Percentiles rank a stretch among this genome's conserved stretches.
Evolutionary conservation across 2,113 vertebrate genomes (phyloP).

Genomic region (Oncorhynchus mykiss): DNA sequence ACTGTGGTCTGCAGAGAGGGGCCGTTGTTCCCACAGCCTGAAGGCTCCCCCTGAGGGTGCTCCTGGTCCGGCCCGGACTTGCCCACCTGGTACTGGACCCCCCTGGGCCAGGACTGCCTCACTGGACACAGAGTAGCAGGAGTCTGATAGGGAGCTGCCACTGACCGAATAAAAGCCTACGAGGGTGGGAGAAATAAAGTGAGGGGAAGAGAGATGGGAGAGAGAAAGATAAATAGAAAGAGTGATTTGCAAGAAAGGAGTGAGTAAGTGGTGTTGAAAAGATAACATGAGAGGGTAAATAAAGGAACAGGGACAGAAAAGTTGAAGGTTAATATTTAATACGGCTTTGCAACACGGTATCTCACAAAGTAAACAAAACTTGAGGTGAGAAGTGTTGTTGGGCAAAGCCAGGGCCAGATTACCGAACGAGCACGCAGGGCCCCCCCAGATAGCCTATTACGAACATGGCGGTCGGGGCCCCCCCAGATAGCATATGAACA

Average conservation of each 20-base stretch:
- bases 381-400: constrained; percentile 28
- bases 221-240: background rate
- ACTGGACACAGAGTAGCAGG: constrained; percentile 79
- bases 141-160: constrained; percentile 81
- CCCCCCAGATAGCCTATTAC: no score
- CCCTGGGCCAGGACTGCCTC: constrained; percentile 61
- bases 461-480: no score
- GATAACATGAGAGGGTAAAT: constrained; percentile 48
- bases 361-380: constrained; percentile 32
- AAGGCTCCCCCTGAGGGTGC: constrained; percentile 27
- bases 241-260: constrained; percentile 6
- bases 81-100: constrained; percentile 32
- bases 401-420: background rate
- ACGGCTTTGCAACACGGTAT: constrained; percentile 10
- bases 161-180: constrained; percentile 82
- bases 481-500: no score
- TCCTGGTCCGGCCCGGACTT: constrained; percentile 24
- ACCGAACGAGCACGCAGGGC: no score
- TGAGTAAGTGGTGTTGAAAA: constrained; percentile 36
- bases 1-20: constrained; percentile 67
- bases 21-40: constrained; percentile 62
- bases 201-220: background rate
- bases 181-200: background rate
- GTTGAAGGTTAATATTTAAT: constrained; percentile 66
- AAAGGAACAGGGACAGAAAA: constrained; percentile 38